phyloP scores from a whole-genome alignment of 1,140 invertebrate genomes.

The Hydropsyche tenuis region DNA sequence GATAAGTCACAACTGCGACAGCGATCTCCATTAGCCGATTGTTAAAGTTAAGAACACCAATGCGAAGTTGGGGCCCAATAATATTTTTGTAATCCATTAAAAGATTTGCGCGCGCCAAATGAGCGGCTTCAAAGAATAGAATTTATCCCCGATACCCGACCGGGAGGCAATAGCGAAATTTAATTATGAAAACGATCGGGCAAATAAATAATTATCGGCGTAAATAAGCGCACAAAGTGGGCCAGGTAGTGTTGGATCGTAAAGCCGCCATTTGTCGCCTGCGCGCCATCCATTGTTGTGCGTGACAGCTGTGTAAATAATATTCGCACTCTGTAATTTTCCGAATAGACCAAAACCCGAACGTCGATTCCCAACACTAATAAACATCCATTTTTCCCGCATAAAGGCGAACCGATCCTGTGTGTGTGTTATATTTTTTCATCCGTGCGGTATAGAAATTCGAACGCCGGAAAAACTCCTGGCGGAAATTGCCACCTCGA shows the following conservation, averaged over 20 bases:
- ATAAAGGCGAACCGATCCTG: neutral
- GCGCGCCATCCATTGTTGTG: slow-evolving; percentile 23
- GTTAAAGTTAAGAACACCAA: too few relatives aligned
- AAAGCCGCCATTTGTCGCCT: slow-evolving; percentile 29
- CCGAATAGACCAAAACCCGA: slow-evolving; percentile 25
- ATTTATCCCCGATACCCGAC: too few relatives aligned
- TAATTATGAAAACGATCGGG: neutral
- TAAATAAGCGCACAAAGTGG: neutral
- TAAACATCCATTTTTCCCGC: slow-evolving; percentile 18
- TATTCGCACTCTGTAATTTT: slow-evolving; percentile 39
- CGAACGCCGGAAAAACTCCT: too few relatives aligned
- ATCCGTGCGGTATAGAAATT: too few relatives aligned
- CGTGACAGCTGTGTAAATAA: slow-evolving; percentile 36
- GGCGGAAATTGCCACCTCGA: too few relatives aligned
- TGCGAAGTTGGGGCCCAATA: too few relatives aligned
- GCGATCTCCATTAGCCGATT: too few relatives aligned
- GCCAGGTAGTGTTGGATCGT: neutral
- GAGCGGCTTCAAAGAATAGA: too few relatives aligned
- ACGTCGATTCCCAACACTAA: slow-evolving; percentile 27
- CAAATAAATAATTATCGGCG: slow-evolving; percentile 19
- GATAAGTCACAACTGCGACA: too few relatives aligned
- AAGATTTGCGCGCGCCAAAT: too few relatives aligned
- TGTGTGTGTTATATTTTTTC: neutral
- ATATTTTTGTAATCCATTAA: too few relatives aligned
- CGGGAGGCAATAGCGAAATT: too few relatives aligned